These are phyloP conservation scores for Epinephelus moara DNA, from an alignment of 2,113 vertebrate species.

Conservation along the genomic window DNA sequence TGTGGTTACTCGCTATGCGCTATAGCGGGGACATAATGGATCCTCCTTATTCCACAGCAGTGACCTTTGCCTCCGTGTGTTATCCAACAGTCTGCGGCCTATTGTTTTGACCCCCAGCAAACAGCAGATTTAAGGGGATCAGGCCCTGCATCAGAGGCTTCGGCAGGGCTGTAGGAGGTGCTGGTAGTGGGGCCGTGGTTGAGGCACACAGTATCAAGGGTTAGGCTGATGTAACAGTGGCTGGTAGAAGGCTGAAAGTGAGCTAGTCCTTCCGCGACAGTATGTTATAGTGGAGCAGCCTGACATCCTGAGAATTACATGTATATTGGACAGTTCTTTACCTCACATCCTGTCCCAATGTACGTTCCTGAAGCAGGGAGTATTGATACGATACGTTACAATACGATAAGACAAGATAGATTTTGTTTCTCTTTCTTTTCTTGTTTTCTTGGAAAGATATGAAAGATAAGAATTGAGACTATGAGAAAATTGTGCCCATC, in stretches of 20 bases:
- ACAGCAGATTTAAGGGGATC: constrained; percentile 50
- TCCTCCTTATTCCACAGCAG: not conserved
- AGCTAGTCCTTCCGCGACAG: too few species aligned
- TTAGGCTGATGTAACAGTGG: constrained; percentile 1
- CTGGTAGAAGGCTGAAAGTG: not conserved
- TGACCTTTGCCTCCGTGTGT: constrained; percentile 38
- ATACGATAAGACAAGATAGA: too few species aligned
- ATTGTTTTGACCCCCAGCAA: constrained; percentile 48
- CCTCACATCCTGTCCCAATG: too few species aligned
- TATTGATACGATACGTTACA: too few species aligned
- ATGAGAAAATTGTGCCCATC: too few species aligned
- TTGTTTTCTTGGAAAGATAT: too few species aligned
- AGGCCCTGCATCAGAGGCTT: constrained; percentile 36
- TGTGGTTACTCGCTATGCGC: not conserved
- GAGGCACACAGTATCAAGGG: not conserved
- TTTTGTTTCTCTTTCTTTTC: too few species aligned
- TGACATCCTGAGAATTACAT: too few species aligned
- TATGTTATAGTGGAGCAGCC: too few species aligned
- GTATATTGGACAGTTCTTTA: too few species aligned
- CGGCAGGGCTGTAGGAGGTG: constrained; percentile 8
- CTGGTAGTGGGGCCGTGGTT: not conserved
- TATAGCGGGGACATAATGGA: constrained; percentile 17
- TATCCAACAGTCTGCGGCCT: constrained; percentile 21
- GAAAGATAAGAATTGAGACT: too few species aligned
- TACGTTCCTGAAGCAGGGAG: too few species aligned